phyloP scores from a whole-genome alignment of 2,888 invertebrate genomes.

The Deroplatys truncata region DNA sequence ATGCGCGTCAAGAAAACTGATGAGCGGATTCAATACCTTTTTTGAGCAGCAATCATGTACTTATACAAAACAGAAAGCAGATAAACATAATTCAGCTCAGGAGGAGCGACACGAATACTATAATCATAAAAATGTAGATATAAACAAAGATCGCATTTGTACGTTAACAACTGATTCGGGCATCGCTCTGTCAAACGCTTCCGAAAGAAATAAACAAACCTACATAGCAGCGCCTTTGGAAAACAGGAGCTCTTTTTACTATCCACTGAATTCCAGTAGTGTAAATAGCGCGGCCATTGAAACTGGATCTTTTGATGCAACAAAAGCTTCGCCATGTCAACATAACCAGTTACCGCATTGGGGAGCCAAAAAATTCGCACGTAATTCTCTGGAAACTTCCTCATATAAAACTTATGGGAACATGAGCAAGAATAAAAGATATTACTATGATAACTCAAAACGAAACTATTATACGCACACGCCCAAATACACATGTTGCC shows the following conservation, averaged over 20 bases:
- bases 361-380: not conserved
- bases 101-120: not conserved
- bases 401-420: not conserved
- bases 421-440: not conserved
- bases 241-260: not conserved
- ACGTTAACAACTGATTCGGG: not conserved
- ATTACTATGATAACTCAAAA: not conserved
- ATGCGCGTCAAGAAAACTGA: not conserved
- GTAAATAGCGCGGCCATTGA: not conserved
- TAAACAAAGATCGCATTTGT: not conserved
- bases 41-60: not conserved
- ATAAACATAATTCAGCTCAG: not conserved
- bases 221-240: not conserved
- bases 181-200: not conserved
- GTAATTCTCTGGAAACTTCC: not conserved
- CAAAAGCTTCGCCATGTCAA: not conserved
- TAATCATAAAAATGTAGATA: not conserved
- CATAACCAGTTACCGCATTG: not conserved
- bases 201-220: not conserved
- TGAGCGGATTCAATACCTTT: not conserved
- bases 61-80: not conserved
- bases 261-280: not conserved
- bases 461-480: not conserved
- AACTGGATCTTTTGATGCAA: not conserved
- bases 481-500: not conserved